phyloP scores from a whole-genome alignment of 2,888 invertebrate species.

The Ferdinandea cuprea region DNA sequence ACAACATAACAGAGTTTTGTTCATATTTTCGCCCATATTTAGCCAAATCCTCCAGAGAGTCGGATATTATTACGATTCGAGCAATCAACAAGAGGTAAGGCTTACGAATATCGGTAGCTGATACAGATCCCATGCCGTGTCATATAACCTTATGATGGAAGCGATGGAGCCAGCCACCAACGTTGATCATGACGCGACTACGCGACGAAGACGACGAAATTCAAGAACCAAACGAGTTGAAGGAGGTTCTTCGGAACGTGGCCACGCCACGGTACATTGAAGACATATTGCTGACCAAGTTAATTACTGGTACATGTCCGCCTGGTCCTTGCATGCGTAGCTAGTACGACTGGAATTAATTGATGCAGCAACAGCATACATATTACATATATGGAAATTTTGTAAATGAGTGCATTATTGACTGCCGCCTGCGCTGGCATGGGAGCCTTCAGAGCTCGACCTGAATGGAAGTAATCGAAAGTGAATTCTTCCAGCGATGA shows the following conservation, averaged over 20 bases:
- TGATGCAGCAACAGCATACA: slow-evolving; percentile 9
- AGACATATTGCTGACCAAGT: slow-evolving; percentile 60
- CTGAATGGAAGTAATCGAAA: slow-evolving; percentile 51
- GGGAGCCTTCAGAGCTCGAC: slow-evolving; percentile 29
- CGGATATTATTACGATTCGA: slow-evolving; percentile 39
- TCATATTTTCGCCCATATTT: slow-evolving; percentile 1
- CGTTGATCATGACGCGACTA: slow-evolving; percentile 30
- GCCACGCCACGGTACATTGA: slow-evolving; percentile 47
- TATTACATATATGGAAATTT: slow-evolving; percentile 57
- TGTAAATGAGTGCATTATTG: slow-evolving; percentile 54
- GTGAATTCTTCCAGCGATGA: slow-evolving; percentile 65
- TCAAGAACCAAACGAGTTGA: neutral
- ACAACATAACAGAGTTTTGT: neutral
- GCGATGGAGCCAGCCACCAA: slow-evolving; percentile 55
- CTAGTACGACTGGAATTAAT: slow-evolving; percentile 45
- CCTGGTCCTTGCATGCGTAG: slow-evolving; percentile 30
- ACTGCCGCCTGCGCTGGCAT: slow-evolving; percentile 28
- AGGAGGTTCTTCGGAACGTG: slow-evolving; percentile 8
- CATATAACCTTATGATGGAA: slow-evolving; percentile 40
- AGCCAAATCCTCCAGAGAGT: slow-evolving; percentile 24
- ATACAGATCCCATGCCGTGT: slow-evolving; percentile 31
- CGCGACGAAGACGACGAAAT: too few relatives aligned
- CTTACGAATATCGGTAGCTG: slow-evolving; percentile 5
- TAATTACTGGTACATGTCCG: slow-evolving; percentile 50
- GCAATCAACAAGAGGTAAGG: neutral